Base-by-base conservation (phyloP, 2,888 invertebrate genomes). In the Hermaeophaga mercurialis region DNA sequence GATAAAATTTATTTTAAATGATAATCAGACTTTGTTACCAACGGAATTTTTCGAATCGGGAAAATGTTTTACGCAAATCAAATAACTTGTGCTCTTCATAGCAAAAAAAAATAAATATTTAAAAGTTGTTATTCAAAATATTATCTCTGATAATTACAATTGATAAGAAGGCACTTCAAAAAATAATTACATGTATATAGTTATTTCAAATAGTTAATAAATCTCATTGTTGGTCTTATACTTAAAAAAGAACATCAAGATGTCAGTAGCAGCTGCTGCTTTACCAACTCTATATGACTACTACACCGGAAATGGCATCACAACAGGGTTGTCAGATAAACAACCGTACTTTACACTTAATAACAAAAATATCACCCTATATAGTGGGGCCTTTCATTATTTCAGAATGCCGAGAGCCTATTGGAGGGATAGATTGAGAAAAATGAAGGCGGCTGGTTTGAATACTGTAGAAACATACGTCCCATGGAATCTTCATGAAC, bases 401-500 rank as follows among this genome's bases (percentile, higher is more conserved):
- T 95, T 93, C 73, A 84, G 94, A 2, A 81, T 91, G 0, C 91
- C 90, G 2, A 84, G 84, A 22, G 81, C 80, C 9, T 88, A 88
- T 70, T 95, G 94, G 95, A 80, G 86, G 44, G 88, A 91, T 58
- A 83, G 91, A 52, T 76, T 95, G 56, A 79, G 83, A 46, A 90
- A 91, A 73, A 79, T 91, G 68, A 83, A 87, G 70, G 89, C 90
- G 1, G 91, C 90, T 15, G 96, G 96, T 1, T 81, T 95, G 9
- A 94, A 95, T 77, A 84, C 91, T 1, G 85, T 96, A 0, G 86
- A 91, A 61, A 93, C 92, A 3, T 75, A 96, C 73, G 87, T 95
- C 0, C 91, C 93, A 72, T 89, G 96, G 96, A 92, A 90, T 63
- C 80, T 86, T 54, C 96, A 96, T 75, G 92, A 96, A 77, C 88